Conservation (phyloP, 2,888 invertebrate genomes). For the Lagria hirta region DNA sequence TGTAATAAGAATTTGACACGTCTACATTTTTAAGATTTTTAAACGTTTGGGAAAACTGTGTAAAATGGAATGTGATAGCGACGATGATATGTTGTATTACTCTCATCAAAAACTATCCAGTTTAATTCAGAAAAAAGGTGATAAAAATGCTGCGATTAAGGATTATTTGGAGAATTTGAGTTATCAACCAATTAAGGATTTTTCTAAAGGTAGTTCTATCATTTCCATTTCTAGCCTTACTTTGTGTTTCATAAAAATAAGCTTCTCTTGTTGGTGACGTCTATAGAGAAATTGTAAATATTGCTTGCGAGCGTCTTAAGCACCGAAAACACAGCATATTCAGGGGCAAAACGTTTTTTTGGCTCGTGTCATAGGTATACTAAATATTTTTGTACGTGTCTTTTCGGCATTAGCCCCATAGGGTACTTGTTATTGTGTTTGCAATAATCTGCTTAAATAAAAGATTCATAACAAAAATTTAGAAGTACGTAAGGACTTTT, state of each 20-base stretch:
- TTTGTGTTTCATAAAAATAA: slow-evolving; percentile 1
- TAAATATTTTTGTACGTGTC: too few species aligned
- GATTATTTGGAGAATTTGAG: slow-evolving; percentile 44
- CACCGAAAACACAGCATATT: slow-evolving; percentile 3
- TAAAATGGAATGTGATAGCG: slow-evolving; percentile 22
- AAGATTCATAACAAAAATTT: too few species aligned
- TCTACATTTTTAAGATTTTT: too few species aligned
- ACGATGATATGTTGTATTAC: slow-evolving; percentile 40
- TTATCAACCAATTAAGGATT: slow-evolving; percentile 46
- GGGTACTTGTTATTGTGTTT: too few species aligned
- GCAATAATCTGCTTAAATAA: too few species aligned
- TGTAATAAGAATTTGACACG: too few species aligned
- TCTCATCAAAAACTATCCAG: slow-evolving; percentile 40
- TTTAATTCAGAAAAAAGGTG: slow-evolving; percentile 38
- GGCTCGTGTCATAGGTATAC: too few species aligned
- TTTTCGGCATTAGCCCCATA: too few species aligned
- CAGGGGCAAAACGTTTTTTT: too few species aligned
- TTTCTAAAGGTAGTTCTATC: slow-evolving; percentile 41
- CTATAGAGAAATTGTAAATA: not conserved
- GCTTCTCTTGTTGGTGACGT: too few species aligned
- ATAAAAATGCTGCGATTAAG: slow-evolving; percentile 39
- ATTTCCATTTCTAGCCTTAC: slow-evolving; percentile 5
- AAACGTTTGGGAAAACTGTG: too few species aligned
- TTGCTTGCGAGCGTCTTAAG: slow-evolving; percentile 1
- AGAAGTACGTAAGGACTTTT: too few species aligned